A percentile compares a stretch with the other conserved stretches of the same genome.
Conservation (phyloP, 2,113 vertebrate genomes). For the Microcebus lehilahytsara region DNA sequence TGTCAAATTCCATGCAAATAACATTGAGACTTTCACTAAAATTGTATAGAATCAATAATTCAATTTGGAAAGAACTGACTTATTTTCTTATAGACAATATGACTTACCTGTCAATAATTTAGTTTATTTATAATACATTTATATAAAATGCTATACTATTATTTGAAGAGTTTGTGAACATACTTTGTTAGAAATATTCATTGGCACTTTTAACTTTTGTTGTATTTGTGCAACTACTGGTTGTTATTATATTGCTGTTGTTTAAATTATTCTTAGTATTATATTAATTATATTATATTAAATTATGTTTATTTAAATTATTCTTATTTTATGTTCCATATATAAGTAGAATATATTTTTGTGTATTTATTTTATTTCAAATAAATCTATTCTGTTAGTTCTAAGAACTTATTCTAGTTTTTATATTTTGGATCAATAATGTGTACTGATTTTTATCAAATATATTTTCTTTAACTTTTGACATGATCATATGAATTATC, state of each 20-base stretch:
- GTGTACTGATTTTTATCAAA: neutral
- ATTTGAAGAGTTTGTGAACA: neutral
- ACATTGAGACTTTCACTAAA: neutral
- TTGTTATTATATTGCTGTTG: neutral
- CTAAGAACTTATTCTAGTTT: neutral
- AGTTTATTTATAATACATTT: neutral
- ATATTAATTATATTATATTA: neutral
- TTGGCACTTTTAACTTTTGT: neutral
- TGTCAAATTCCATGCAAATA: neutral
- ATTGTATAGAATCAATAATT: neutral
- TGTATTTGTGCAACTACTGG: neutral
- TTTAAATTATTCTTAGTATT: neutral
- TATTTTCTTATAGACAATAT: neutral
- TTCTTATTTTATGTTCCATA: neutral
- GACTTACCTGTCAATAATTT: neutral
- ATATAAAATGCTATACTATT: neutral
- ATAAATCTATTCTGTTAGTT: neutral
- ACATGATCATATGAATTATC: neutral
- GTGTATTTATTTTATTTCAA: neutral
- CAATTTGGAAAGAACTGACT: neutral
- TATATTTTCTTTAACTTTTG: neutral
- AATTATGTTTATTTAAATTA: neutral
- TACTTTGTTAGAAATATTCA: neutral
- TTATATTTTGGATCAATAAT: neutral
- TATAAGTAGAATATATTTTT: neutral